A percentile compares a stretch with the other conserved stretches of the same genome.
Evolutionary conservation across 2,797 vertebrate genomes (phyloP).

Genomic region (Tragopan temminckii): DNA sequence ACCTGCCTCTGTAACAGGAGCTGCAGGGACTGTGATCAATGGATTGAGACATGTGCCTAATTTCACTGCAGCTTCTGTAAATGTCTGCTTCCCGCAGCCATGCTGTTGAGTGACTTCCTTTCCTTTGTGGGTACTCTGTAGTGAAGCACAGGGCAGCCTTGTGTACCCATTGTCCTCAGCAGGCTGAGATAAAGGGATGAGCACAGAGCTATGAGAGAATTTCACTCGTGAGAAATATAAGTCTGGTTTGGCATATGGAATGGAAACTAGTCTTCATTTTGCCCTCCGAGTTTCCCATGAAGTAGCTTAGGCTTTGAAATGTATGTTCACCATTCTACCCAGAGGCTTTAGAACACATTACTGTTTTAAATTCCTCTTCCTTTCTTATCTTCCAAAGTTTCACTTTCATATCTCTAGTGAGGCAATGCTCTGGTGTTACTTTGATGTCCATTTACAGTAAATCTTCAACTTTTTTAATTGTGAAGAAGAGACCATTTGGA

Average conservation of each 20-base stretch:
- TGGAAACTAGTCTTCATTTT: not conserved
- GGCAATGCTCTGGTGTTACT: not conserved
- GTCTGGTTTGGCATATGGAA: not conserved
- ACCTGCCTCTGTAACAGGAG: not conserved
- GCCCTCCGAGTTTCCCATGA: not conserved
- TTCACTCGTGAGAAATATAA: not conserved
- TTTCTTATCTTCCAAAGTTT: not conserved
- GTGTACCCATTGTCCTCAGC: not conserved
- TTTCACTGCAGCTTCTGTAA: constrained; percentile 28
- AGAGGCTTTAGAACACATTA: not conserved
- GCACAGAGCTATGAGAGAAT: too few relatives aligned
- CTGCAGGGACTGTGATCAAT: constrained; percentile 19
- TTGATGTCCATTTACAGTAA: not conserved
- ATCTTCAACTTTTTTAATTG: not conserved
- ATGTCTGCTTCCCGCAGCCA: not conserved
- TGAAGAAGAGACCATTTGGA: not conserved
- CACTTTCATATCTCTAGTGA: not conserved
- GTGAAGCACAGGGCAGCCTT: not conserved
- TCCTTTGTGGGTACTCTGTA: not conserved
- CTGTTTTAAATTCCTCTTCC: not conserved
- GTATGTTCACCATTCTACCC: not conserved
- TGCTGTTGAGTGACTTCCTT: not conserved
- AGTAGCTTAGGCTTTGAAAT: not conserved
- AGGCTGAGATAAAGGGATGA: not conserved
- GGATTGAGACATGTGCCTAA: constrained; percentile 1